Evolutionary conservation across 2,888 invertebrate genomes (phyloP).

Genomic region (Phlogophora meticulosa): DNA sequence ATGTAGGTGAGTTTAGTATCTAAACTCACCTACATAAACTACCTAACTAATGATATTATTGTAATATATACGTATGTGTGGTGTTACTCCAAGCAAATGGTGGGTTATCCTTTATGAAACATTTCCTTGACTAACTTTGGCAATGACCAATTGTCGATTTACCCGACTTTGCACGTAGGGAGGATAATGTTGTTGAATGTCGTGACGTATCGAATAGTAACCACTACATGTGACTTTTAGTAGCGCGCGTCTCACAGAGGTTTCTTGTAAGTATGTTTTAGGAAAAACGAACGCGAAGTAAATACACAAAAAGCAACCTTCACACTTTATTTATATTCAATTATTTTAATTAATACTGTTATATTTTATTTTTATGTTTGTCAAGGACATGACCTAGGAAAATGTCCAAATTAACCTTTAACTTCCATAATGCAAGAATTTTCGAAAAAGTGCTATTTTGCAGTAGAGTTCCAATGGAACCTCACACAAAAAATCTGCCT

Average conservation of each 20-base stretch:
- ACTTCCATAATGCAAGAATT: no score
- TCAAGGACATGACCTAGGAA: no score
- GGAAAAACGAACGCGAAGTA: constrained; percentile 2
- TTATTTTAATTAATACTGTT: constrained; percentile 27
- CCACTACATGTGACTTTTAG: constrained; percentile 31
- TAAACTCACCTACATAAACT: background rate
- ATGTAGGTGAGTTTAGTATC: no score
- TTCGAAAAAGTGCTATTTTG: no score
- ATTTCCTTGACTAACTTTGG: constrained; percentile 56
- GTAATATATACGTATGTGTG: no score
- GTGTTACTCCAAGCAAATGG: constrained; percentile 8
- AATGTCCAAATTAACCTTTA: no score
- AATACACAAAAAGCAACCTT: constrained; percentile 33
- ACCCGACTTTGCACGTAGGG: constrained; percentile 54
- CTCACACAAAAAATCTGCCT: no score
- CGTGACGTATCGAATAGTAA: constrained; percentile 25
- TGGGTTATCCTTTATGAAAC: constrained; percentile 26
- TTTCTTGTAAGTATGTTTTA: constrained; percentile 4
- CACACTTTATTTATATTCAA: constrained; percentile 6
- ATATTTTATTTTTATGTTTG: no score
- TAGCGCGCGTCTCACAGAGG: background rate
- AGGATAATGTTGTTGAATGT: constrained; percentile 46
- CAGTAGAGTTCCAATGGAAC: no score
- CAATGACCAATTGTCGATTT: constrained; percentile 60
- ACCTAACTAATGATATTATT: no score